Evolutionary conservation across 2,113 vertebrate genomes (phyloP), one percentile per base, ranked within the genome.

Genomic region (Chionomys nivalis): DNA sequence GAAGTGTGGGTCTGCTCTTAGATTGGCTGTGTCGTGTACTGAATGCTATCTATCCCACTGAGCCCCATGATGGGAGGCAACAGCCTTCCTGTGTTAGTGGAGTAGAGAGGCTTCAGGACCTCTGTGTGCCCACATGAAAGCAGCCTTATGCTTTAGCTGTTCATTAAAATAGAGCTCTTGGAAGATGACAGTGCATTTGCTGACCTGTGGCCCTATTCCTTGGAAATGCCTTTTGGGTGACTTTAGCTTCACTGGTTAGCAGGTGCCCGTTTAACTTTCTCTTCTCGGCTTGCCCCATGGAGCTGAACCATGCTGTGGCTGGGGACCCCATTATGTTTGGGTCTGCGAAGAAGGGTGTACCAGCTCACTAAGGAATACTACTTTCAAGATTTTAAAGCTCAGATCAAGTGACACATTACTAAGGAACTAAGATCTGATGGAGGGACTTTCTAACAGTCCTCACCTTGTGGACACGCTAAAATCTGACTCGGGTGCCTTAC

Each of bases 401-500:
- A 97, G 42, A 91, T 94, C 79, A 95, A 73, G 72, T 55, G 73
- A 95, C 39, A 28, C 52, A 21, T 91, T 93, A 96, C 0, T 10
- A 94, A 96, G 87, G 95, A 98, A 97, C 95, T 95, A 94, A 76
- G 82, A 92, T 93, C 82, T 79, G 82, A 82, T 73, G 24, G 76
- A 77, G 55, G 92, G 79, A 96, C 96, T 98, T 96, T 96, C 97
- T 97, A 97, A 98, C 95, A 91, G 97, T 95, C 96, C 97, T 97
- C 90, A 96, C 95, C 97, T 97, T 96, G 93, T 94, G 91, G 96
- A 96, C 97, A 68, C 96, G 97, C 97, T 96, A 97, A 98, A 96
- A 98, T 98, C 97, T 98, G 98, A 97, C 97, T 96, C 98, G 97
- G 98, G 98, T 98, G 98, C 98, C 98, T 98, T 98, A 98, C 98